Conservation (phyloP, 2,797 vertebrate genomes). For the Falco peregrinus region DNA sequence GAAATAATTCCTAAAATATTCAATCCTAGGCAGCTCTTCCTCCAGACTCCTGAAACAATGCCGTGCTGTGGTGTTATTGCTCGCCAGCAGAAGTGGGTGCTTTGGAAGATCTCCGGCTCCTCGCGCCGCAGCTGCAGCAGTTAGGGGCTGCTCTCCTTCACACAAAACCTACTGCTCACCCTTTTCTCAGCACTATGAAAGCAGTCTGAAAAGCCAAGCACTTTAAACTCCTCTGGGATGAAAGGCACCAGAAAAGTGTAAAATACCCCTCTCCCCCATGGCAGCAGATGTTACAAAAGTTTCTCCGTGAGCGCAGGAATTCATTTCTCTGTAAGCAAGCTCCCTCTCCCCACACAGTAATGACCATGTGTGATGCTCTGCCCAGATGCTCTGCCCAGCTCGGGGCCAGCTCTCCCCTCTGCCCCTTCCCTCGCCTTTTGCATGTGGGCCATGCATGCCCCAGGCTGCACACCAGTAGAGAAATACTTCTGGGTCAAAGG, state of each 20-base stretch:
- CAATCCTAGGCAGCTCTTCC: background rate
- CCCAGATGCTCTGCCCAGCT: background rate
- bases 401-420: background rate
- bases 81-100: background rate
- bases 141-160: background rate
- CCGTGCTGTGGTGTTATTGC: background rate
- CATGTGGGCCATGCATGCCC: accelerated
- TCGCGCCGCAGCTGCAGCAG: accelerated
- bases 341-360: background rate
- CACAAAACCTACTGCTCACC: background rate
- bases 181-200: background rate
- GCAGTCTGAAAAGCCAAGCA: background rate
- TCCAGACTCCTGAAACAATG: background rate
- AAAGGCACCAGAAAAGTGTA: background rate
- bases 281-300: background rate
- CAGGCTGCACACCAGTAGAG: background rate
- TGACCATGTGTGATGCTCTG: accelerated
- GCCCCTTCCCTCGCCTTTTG: background rate
- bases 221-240: background rate
- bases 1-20: background rate
- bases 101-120: background rate
- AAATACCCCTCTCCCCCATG: background rate
- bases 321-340: background rate
- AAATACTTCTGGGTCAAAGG: background rate
- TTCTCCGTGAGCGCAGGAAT: accelerated